Evolutionary conservation across 2,797 vertebrate genomes (phyloP).

Genomic region (Psittacula derbiana): DNA sequence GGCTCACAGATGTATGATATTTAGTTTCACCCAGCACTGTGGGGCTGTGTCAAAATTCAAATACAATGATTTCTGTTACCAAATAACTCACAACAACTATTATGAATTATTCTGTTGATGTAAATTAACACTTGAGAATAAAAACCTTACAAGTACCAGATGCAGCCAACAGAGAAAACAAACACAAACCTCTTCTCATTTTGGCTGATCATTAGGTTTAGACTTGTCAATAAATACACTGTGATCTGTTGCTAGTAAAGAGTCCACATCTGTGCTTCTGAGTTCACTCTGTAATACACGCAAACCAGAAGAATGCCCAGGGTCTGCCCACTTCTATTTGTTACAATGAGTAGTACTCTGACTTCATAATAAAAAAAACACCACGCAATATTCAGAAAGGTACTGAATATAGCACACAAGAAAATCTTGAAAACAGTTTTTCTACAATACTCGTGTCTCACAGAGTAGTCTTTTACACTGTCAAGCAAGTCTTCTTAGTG

Average conservation of each 20-base stretch:
- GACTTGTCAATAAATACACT: background rate
- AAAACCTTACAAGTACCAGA: slow-evolving; percentile 16
- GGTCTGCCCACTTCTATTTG: background rate
- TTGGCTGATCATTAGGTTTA: background rate
- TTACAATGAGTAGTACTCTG: background rate
- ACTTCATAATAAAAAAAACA: background rate
- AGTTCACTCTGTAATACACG: background rate
- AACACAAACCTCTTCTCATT: background rate
- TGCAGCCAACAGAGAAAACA: slow-evolving; percentile 6
- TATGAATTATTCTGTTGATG: slow-evolving; percentile 20
- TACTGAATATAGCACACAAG: background rate
- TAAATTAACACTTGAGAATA: slow-evolving; percentile 8
- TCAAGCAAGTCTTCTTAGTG: background rate
- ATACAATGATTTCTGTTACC: background rate
- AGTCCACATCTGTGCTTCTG: background rate
- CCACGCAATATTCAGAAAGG: background rate
- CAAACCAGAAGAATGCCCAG: background rate
- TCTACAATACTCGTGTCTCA: background rate
- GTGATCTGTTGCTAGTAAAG: background rate
- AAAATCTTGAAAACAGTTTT: background rate
- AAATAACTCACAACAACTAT: slow-evolving; percentile 15
- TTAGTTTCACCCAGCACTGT: background rate
- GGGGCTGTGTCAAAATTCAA: background rate
- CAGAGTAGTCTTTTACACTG: background rate
- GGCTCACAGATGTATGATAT: background rate